Evolutionary conservation across 2,113 vertebrate genomes (phyloP), one percentile per base, ranked within the genome.

Genomic region (Uria lomvia): DNA sequence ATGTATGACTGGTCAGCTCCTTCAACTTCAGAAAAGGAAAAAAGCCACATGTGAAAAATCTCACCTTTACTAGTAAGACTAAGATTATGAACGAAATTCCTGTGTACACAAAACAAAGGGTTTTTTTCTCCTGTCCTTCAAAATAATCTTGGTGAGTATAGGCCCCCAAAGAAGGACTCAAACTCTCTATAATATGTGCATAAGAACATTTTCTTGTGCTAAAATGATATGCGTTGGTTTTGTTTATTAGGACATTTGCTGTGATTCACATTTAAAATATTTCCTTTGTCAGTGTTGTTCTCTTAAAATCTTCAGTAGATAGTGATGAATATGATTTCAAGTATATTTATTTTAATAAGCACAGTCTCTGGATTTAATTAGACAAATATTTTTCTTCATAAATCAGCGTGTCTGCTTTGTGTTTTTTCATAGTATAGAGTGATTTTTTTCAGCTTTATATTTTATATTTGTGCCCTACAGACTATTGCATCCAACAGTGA

Each of bases 101-200:
- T 42, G 6, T 45, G 9, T 58, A 59, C 9, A 0, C 2, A 49
- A 74, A 58, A 5, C 4, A 60, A 19, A 17, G 2, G 10, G 0
- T 10, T 15, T 68, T 81, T 42, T 58, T 40, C 8, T 74, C 4
- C 88, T 49, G 2, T 70, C 15, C 9, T 73, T 74, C 45, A 58
- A 30, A 75, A 43, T 29, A 88, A 20, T 15, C 15, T 74, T 63
- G 13, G 3, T 60, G 43, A 63, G 4, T 6, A 29, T 10, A 88
- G 12, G 19, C 2, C 24, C 0, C 0, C 6, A 83, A 53, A 14
- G 32, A 52, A 74, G 3, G 5, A 13, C 8, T 50, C 18, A n/a
- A 43, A 9, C 7, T 40, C 12, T 58, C 27, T 59, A 5, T 18
- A 30, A 26, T 42, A 32, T 0, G 0, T 23, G 8, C 15, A 12